Percentiles rank a stretch among this genome's conserved stretches.
Conservation (phyloP, 1,140 invertebrate species). For the Tetramorium parvispinum region DNA sequence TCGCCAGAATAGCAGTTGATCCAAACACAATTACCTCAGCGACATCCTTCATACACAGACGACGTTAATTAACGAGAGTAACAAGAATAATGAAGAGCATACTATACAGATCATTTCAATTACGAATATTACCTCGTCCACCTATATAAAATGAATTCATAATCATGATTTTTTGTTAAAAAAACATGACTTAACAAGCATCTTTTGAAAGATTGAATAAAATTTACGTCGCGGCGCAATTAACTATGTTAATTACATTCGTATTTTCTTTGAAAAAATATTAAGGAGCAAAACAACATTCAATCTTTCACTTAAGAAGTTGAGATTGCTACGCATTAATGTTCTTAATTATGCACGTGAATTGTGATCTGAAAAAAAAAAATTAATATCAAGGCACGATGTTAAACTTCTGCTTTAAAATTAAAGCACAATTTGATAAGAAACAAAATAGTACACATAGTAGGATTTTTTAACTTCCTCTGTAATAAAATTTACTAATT, state of each 20-base stretch:
- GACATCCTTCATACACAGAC: slow-evolving; percentile 45
- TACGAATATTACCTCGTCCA: slow-evolving; percentile 1
- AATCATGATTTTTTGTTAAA: neutral
- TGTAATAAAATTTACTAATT: slow-evolving; percentile 21
- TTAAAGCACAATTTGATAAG: neutral
- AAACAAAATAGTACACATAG: neutral
- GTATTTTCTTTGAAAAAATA: neutral
- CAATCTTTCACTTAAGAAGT: slow-evolving; percentile 16
- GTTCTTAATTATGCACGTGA: slow-evolving; percentile 25
- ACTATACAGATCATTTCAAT: slow-evolving; percentile 40
- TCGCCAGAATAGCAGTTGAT: slow-evolving; percentile 52
- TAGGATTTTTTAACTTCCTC: neutral
- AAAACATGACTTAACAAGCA: slow-evolving; percentile 1
- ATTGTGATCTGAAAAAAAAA: neutral
- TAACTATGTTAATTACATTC: slow-evolving; percentile 31
- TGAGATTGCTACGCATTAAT: slow-evolving; percentile 5
- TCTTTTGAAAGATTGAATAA: slow-evolving; percentile 20
- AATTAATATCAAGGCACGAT: neutral
- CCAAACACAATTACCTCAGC: slow-evolving; percentile 67
- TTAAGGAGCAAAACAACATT: neutral
- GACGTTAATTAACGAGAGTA: slow-evolving; percentile 66
- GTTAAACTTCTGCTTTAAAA: neutral
- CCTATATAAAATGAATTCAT: slow-evolving; percentile 5
- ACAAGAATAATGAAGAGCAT: slow-evolving; percentile 63
- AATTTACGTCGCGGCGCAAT: slow-evolving; percentile 14